Conservation (phyloP, 2,888 invertebrate genomes). For the Coecobrya sp. region DNA sequence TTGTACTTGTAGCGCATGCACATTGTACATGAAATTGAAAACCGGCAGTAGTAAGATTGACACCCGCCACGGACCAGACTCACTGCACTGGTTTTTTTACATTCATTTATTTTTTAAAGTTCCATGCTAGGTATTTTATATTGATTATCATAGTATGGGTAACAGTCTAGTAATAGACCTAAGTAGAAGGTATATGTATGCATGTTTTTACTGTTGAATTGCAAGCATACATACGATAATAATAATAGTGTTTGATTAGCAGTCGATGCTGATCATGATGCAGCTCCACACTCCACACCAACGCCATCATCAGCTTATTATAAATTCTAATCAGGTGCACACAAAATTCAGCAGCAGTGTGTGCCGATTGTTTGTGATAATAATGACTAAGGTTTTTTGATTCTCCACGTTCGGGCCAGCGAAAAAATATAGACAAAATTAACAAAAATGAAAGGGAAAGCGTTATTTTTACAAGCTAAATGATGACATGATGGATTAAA, state of each 20-base stretch:
- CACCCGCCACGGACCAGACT: conserved; percentile 17
- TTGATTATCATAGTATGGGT: not conserved
- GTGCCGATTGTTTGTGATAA: conserved; percentile 11
- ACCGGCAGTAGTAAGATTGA: no score
- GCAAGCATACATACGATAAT: conserved; percentile 57
- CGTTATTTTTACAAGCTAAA: conserved; percentile 43
- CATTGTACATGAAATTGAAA: not conserved
- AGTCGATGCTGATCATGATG: not conserved
- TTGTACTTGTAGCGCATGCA: not conserved
- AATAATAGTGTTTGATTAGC: conserved; percentile 22
- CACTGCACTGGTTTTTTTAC: conserved; percentile 12
- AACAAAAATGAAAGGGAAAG: conserved; percentile 52
- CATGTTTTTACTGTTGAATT: conserved; percentile 72
- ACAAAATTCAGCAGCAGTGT: conserved; percentile 36
- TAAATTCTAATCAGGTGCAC: conserved; percentile 77
- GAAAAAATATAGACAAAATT: conserved; percentile 57
- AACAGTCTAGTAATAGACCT: not conserved
- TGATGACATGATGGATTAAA: conserved; percentile 78
- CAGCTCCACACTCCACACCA: conserved; percentile 9
- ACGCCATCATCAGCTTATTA: conserved; percentile 23
- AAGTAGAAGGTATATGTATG: conserved; percentile 11
- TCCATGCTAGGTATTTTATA: not conserved
- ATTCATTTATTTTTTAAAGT: not conserved
- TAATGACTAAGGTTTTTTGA: not conserved
- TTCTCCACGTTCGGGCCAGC: not conserved